Base-by-base conservation (phyloP, 2,113 vertebrate genomes). In the Sinocyclocheilus rhinocerous region DNA sequence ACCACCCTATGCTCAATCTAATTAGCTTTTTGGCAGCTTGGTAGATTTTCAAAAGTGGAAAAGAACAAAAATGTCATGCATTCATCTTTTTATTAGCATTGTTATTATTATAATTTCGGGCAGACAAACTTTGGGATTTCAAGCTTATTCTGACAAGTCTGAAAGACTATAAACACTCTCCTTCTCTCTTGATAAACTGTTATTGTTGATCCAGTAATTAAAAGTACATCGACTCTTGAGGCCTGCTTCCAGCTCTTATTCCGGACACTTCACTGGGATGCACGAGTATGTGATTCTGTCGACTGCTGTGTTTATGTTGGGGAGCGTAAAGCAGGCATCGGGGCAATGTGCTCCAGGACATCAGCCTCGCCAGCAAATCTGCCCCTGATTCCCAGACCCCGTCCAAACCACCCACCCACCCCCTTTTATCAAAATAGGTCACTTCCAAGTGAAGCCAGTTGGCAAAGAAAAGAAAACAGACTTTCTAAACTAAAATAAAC, bases 391-490 rank as follows among this genome's bases (percentile, higher is more conserved):
- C 93, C 88, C 90, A 88, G 88, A 84, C 89, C 91, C 90, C n/a
- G 11, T 81, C 89, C 88, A 90, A 87, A 88, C 88, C 24, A 89
- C 88, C 61, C 61, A 82, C 63, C 76, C 22, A 16, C 24, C 67
- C 67, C 78, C 84, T 85, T 88, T 86, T 87, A 89, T 91, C 91
- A 92, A 95, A 94, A 87, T 94, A 91, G 93, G 94, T 94, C 94
- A 93, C 85, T 90, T 91, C 90, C 90, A 92, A 90, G 90, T 89
- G 88, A 65, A 89, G 89, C 91, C 90, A 85, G 76, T 77, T 87
- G 85, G 89, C 89, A 89, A 91, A 92, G 88, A 84, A 89, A 90
- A 90, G 90, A 92, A 91, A 92, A 90, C 89, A 91, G 92, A 79
- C 70, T 59, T 78, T 33, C 52, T 12, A 42, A 57, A 16, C 75